These are phyloP conservation scores for Microchrysa polita DNA, from an alignment of 2,888 invertebrate species.

Conservation along the genomic window DNA sequence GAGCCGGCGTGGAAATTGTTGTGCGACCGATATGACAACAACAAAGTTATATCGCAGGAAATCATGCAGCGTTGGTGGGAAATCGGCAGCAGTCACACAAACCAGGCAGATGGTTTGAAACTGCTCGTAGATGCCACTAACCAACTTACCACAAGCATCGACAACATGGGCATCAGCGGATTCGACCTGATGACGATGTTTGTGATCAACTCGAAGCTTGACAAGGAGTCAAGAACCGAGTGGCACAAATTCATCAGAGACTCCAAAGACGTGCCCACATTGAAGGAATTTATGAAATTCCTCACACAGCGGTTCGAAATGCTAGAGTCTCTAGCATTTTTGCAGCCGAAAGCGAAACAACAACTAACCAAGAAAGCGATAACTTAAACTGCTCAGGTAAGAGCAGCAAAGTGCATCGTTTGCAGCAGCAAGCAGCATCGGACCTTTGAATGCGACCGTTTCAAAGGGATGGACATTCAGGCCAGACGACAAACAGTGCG, in stretches of 20 bases:
- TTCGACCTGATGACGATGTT: neutral
- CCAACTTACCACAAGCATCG: neutral
- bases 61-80: neutral
- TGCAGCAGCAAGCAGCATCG: neutral
- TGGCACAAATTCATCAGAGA: neutral
- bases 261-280: neutral
- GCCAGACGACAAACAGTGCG: neutral
- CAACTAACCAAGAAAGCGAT: neutral
- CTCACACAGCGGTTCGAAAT: neutral
- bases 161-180: neutral
- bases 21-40: too few relatives aligned
- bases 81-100: neutral
- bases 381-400: neutral
- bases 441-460: neutral
- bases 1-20: too few relatives aligned
- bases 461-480: neutral
- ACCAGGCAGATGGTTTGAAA: neutral
- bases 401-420: neutral
- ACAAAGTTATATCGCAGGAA: neutral
- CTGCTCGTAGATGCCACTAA: neutral
- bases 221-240: neutral
- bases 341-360: too few relatives aligned
- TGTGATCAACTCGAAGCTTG: neutral
- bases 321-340: too few relatives aligned
- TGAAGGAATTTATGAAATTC: neutral